These are phyloP conservation scores for Diplogasteroides magnus DNA, from an alignment of 1,140 invertebrate genomes.

Conservation along the genomic window DNA sequence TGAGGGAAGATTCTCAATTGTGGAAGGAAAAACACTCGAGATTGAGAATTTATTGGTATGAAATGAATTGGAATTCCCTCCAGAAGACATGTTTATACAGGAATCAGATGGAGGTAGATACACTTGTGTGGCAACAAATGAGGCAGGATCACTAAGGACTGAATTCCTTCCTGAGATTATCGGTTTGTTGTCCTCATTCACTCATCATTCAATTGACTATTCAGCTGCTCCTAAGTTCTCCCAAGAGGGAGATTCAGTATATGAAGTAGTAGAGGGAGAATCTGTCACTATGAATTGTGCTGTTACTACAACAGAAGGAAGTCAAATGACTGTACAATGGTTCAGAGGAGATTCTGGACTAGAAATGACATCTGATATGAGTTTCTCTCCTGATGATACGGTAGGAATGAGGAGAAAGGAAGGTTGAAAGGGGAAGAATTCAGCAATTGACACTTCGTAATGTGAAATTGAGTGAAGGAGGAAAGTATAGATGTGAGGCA, in stretches of 20 bases:
- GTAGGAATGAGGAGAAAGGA: too few relatives aligned
- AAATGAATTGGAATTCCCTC: too few relatives aligned
- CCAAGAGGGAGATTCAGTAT: slow-evolving; percentile 37
- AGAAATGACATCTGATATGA: slow-evolving; percentile 33
- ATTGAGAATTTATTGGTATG: slow-evolving; percentile 35
- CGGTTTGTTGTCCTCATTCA: slow-evolving; percentile 56
- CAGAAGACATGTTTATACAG: not conserved
- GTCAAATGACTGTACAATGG: slow-evolving; percentile 47
- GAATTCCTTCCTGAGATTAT: slow-evolving; percentile 60
- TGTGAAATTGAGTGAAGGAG: slow-evolving; percentile 52
- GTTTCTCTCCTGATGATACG: slow-evolving; percentile 38
- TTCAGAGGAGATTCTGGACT: slow-evolving; percentile 40
- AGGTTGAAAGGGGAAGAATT: too few relatives aligned
- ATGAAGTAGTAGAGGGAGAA: slow-evolving; percentile 44
- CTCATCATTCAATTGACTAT: too few relatives aligned
- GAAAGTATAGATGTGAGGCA: slow-evolving; percentile 58
- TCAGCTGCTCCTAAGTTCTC: slow-evolving; percentile 58
- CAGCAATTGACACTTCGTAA: slow-evolving; percentile 52
- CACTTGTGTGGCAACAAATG: slow-evolving; percentile 61
- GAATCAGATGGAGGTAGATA: slow-evolving; percentile 57
- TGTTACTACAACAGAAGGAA: slow-evolving; percentile 28
- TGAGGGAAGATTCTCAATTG: slow-evolving; percentile 8
- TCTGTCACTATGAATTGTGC: slow-evolving; percentile 40
- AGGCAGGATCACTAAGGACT: slow-evolving; percentile 59
- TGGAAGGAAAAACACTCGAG: slow-evolving; percentile 13